Percentiles rank a stretch among this genome's conserved stretches.
Conservation (phyloP, 2,888 invertebrate species). For the Cryptosula pallasiana region DNA sequence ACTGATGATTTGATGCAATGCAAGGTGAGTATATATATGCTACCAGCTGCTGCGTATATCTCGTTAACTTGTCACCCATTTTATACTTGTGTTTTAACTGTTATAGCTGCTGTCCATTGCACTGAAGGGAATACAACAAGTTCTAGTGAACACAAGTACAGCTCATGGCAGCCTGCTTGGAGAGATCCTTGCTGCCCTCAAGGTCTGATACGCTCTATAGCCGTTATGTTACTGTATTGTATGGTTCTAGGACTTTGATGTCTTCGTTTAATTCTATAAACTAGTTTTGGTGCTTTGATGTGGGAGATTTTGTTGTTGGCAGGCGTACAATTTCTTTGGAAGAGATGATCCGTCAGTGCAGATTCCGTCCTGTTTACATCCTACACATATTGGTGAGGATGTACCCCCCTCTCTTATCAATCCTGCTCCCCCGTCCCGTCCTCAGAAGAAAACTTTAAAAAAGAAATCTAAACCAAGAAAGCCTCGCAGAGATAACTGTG, state of each 20-base stretch:
- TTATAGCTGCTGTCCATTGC: slow-evolving; percentile 40
- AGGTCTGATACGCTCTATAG: no score
- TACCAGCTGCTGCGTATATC: no score
- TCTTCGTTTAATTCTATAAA: no score
- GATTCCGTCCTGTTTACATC: neutral
- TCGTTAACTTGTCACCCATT: no score
- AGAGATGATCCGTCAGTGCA: slow-evolving; percentile 11
- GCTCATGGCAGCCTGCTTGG: slow-evolving; percentile 39
- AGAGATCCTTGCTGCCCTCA: slow-evolving; percentile 40
- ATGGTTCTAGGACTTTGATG: no score
- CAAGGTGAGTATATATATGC: no score
- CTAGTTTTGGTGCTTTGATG: neutral
- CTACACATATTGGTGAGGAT: neutral
- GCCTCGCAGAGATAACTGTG: neutral
- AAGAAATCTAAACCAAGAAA: slow-evolving; percentile 4
- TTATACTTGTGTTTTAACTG: no score
- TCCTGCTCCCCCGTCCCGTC: neutral
- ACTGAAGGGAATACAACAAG: slow-evolving; percentile 41
- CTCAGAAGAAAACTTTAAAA: slow-evolving; percentile 3
- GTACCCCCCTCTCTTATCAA: slow-evolving; percentile 4
- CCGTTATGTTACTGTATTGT: no score
- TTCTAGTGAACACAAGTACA: slow-evolving; percentile 38
- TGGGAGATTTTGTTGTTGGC: no score
- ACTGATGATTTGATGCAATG: slow-evolving; percentile 13
- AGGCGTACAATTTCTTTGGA: slow-evolving; percentile 16